Percentiles rank a stretch among this genome's conserved stretches.
phyloP scores from a whole-genome alignment of 2,888 invertebrate species.

The Muscina levida region DNA sequence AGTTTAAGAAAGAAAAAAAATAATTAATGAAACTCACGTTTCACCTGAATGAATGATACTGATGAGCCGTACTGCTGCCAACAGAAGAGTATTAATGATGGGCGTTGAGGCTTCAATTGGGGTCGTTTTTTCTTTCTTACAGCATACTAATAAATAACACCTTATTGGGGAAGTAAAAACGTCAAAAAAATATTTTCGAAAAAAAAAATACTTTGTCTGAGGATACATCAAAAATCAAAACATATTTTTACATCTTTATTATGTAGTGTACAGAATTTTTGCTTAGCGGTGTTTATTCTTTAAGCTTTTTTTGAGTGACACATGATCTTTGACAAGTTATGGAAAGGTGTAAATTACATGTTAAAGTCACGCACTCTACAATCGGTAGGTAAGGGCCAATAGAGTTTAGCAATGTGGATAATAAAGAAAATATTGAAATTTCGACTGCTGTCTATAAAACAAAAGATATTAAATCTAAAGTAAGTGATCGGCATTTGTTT shows the following conservation, averaged over 20 bases:
- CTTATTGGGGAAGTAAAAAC: background rate
- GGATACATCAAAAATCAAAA: background rate
- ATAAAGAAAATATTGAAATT: too few species aligned
- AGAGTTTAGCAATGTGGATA: too few species aligned
- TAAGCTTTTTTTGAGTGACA: conserved; percentile 14
- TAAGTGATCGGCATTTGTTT: too few species aligned
- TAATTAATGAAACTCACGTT: conserved; percentile 41
- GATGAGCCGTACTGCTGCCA: background rate
- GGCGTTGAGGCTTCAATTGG: background rate
- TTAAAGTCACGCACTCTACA: background rate
- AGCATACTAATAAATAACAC: background rate
- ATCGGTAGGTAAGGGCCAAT: too few species aligned
- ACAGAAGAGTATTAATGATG: background rate
- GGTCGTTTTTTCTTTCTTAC: conserved; percentile 12
- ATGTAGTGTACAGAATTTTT: background rate
- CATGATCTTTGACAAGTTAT: background rate
- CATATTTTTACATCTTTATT: conserved; percentile 5
- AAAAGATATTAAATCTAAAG: too few species aligned
- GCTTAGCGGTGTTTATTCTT: background rate
- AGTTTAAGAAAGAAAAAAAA: background rate
- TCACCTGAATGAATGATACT: conserved; percentile 18
- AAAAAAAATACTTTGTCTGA: too few species aligned
- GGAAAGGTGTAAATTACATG: background rate
- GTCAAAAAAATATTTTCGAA: background rate
- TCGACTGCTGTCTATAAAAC: too few species aligned